A percentile compares a stretch with the other conserved stretches of the same genome.
Evolutionary conservation across 2,797 vertebrate genomes (phyloP).

Genomic region (Galago senegalensis): DNA sequence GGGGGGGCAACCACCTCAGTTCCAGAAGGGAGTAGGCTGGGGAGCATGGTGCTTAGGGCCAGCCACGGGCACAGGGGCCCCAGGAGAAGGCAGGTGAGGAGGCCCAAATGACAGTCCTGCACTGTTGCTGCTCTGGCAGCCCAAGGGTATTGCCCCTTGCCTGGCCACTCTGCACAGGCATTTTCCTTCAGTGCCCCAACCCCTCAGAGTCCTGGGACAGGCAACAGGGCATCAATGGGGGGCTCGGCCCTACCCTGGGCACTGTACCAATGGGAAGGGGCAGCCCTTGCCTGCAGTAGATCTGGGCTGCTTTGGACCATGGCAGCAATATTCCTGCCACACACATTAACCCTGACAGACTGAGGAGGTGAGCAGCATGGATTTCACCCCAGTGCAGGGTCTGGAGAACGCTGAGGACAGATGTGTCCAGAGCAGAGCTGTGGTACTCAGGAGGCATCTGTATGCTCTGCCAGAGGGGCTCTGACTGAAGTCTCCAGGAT

Average conservation of each 20-base stretch:
- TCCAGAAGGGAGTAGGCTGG: background rate
- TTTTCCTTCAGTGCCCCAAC: background rate
- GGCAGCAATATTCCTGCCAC: background rate
- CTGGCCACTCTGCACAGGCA: background rate
- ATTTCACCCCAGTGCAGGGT: background rate
- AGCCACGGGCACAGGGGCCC: rapidly evolving
- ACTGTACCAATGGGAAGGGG: background rate
- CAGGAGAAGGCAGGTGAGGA: background rate
- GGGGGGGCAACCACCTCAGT: background rate
- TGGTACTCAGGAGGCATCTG: background rate
- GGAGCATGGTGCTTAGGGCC: background rate
- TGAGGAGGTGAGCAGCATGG: background rate
- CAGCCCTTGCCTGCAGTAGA: background rate
- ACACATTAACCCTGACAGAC: background rate
- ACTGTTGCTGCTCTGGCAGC: background rate
- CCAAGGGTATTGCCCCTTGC: background rate
- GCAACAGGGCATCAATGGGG: background rate
- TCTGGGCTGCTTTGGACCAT: background rate
- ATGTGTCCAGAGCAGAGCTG: background rate
- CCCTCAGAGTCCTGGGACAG: background rate
- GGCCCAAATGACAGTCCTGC: background rate
- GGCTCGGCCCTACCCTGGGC: background rate
- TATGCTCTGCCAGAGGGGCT: background rate
- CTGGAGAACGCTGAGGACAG: background rate
- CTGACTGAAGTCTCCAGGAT: background rate